A percentile compares a stretch with the other conserved stretches of the same genome.
phyloP scores from a whole-genome alignment of 1,140 invertebrate species.

The Trichoplusia ni region DNA sequence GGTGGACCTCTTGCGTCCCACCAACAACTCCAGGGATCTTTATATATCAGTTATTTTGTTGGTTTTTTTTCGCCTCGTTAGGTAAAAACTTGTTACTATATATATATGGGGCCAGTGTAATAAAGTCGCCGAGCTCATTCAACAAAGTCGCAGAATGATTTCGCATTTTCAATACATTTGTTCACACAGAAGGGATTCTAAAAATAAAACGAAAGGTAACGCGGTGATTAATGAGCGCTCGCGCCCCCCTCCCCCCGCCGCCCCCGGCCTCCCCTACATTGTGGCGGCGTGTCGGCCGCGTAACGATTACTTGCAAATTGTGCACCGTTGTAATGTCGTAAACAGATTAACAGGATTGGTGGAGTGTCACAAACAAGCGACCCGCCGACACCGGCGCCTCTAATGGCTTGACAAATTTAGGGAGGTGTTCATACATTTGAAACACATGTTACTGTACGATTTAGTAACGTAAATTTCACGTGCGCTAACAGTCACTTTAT shows the following conservation, averaged over 20 bases:
- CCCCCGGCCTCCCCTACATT: no score
- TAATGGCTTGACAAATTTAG: no score
- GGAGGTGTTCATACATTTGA: no score
- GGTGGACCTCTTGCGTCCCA: no score
- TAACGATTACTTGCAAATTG: not conserved
- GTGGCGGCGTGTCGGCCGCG: no score
- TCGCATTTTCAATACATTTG: not conserved
- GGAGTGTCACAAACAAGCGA: not conserved
- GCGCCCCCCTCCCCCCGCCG: not conserved
- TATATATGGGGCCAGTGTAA: not conserved
- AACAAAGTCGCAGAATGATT: not conserved
- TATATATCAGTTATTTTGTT: no score
- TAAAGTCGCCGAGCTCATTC: not conserved
- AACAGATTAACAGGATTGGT: not conserved
- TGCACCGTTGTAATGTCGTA: not conserved
- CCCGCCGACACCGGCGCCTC: not conserved
- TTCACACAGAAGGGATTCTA: not conserved
- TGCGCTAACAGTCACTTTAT: no score
- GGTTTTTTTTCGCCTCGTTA: no score
- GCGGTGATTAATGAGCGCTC: conserved; percentile 1
- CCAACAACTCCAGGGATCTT: no score
- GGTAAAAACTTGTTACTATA: no score
- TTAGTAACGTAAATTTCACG: no score
- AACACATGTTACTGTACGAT: no score
- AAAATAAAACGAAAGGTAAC: not conserved